A percentile compares a stretch with the other conserved stretches of the same genome.
These are phyloP conservation scores for Eonycteris spelaea DNA, from an alignment of 2,113 vertebrate species.

Conservation along the genomic window DNA sequence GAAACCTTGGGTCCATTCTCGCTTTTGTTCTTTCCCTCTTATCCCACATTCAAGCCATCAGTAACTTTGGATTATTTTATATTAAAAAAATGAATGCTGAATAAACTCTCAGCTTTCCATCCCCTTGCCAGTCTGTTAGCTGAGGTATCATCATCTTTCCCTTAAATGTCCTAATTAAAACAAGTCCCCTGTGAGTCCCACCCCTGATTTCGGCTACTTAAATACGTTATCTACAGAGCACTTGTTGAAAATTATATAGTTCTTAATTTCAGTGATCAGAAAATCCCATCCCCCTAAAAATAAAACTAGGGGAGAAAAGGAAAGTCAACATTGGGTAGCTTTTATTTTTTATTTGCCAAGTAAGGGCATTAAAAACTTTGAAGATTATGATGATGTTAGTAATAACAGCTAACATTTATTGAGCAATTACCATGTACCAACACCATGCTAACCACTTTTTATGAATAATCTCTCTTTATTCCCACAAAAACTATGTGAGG, in stretches of 20 bases:
- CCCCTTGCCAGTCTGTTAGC: neutral
- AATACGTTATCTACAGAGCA: neutral
- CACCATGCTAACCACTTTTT: neutral
- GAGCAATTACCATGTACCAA: neutral
- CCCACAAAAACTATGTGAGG: neutral
- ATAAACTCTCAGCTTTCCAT: neutral
- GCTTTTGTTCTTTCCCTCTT: neutral
- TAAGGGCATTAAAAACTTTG: neutral
- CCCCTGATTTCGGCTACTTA: neutral
- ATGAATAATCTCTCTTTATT: neutral
- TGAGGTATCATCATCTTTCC: neutral
- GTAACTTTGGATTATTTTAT: neutral
- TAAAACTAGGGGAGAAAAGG: neutral
- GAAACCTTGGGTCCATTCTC: neutral
- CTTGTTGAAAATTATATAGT: neutral
- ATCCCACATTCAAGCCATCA: neutral
- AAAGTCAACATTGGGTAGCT: neutral
- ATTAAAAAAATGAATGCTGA: neutral
- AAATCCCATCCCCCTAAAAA: neutral
- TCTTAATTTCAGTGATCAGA: neutral
- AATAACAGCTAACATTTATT: neutral
- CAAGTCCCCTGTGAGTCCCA: neutral
- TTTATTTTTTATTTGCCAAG: slow-evolving; percentile 23
- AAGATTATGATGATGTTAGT: neutral
- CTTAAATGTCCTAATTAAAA: neutral